Evolutionary conservation across 2,888 invertebrate species (phyloP).

Genomic region (Phoenoteleia sp.): DNA sequence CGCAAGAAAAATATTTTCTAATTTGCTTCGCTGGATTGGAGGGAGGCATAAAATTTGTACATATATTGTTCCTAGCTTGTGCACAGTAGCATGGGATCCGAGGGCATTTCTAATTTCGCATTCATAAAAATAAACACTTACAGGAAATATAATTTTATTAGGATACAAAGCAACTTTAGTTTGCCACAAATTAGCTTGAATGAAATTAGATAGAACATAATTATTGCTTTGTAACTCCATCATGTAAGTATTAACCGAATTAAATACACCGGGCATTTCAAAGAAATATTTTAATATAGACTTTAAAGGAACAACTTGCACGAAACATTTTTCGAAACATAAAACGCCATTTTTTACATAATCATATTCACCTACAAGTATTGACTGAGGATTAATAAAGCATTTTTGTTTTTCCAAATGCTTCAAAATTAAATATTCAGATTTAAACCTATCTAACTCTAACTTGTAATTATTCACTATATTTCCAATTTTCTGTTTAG

Average conservation of each 20-base stretch:
- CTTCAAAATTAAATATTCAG: conserved; percentile 5
- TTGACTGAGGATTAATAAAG: conserved; percentile 21
- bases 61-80: conserved; percentile 61
- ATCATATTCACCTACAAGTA: conserved; percentile 23
- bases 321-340: conserved; percentile 13
- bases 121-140: conserved; percentile 70
- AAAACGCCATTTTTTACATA: background rate
- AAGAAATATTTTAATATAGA: conserved; percentile 31
- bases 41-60: conserved; percentile 60
- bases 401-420: conserved; percentile 11
- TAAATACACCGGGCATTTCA: conserved; percentile 45
- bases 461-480: background rate
- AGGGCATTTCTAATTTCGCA: conserved; percentile 65
- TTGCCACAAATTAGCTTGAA: conserved; percentile 44
- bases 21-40: conserved; percentile 33
- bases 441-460: background rate
- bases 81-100: conserved; percentile 54
- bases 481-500: background rate
- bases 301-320: conserved; percentile 40
- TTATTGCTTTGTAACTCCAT: conserved; percentile 13
- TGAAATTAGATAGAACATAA: conserved; percentile 40
- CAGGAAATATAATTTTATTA: conserved; percentile 53
- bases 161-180: conserved; percentile 13
- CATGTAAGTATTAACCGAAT: conserved; percentile 25
- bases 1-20: conserved; percentile 60